These are phyloP conservation scores for Electrophaes corylata DNA, from an alignment of 2,888 invertebrate species.

Conservation along the genomic window DNA sequence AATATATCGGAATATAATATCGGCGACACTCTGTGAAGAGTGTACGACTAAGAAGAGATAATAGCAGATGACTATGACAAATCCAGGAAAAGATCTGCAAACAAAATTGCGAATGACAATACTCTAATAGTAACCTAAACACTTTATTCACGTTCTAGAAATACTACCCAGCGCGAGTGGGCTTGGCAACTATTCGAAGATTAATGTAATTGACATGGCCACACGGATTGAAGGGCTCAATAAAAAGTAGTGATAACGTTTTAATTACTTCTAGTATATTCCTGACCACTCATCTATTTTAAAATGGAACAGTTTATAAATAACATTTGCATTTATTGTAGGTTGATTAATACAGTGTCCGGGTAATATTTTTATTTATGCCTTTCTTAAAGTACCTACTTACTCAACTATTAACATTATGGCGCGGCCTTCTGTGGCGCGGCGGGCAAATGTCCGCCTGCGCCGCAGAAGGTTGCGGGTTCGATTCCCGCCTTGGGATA, in stretches of 20 bases:
- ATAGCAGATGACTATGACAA: neutral
- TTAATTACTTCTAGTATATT: slow-evolving; percentile 22
- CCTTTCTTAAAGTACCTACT: no score
- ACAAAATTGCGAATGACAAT: neutral
- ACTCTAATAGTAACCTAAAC: neutral
- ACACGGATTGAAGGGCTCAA: neutral
- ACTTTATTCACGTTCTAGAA: slow-evolving; percentile 15
- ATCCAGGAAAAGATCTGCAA: slow-evolving; percentile 1
- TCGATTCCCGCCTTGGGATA: no score
- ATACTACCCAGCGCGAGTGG: slow-evolving; percentile 2
- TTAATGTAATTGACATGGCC: slow-evolving; percentile 16
- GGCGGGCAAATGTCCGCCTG: no score
- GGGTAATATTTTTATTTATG: no score
- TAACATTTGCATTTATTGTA: no score
- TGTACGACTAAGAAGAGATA: neutral
- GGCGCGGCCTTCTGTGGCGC: no score
- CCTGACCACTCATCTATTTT: neutral
- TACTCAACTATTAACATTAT: no score
- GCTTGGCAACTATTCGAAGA: slow-evolving; percentile 18
- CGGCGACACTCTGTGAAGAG: no score
- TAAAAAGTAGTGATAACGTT: slow-evolving; percentile 18
- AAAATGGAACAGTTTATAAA: no score
- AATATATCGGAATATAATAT: no score
- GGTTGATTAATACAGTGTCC: no score
- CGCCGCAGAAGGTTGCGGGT: no score